Conservation (phyloP, 2,888 invertebrate genomes). For the Gryllus longicercus region DNA sequence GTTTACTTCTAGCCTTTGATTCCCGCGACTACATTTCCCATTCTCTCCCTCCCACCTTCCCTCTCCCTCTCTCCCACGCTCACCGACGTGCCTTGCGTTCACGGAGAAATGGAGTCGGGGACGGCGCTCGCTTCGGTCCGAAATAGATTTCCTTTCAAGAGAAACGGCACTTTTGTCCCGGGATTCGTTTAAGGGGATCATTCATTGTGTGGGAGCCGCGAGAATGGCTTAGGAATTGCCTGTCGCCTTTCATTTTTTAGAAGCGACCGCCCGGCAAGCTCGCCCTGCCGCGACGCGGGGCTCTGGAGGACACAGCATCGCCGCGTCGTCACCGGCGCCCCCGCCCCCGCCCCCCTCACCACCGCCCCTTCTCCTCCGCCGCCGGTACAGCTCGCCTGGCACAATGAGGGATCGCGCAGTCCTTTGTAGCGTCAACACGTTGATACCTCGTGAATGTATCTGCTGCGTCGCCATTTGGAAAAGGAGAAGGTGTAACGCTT, state of each 20-base stretch:
- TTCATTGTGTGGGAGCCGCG: background rate
- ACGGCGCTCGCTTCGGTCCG: background rate
- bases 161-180: conserved; percentile 17
- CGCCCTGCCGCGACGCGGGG: no score
- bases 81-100: background rate
- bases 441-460: no score
- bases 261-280: background rate
- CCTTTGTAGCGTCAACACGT: no score
- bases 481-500: no score
- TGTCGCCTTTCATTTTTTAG: conserved; percentile 17
- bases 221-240: conserved; percentile 17
- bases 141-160: conserved; percentile 17
- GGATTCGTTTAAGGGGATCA: conserved; percentile 17
- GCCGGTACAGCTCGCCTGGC: no score
- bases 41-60: background rate
- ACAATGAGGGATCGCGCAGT: no score
- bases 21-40: background rate
- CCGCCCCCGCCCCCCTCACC: no score
- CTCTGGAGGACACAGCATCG: no score
- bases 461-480: no score
- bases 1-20: background rate
- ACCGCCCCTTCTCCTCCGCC: no score
- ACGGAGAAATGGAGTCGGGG: background rate
- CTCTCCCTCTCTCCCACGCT: background rate
- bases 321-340: no score